Evolutionary conservation across 2,797 vertebrate species (phyloP).

Genomic region (Myotis pilosus): DNA sequence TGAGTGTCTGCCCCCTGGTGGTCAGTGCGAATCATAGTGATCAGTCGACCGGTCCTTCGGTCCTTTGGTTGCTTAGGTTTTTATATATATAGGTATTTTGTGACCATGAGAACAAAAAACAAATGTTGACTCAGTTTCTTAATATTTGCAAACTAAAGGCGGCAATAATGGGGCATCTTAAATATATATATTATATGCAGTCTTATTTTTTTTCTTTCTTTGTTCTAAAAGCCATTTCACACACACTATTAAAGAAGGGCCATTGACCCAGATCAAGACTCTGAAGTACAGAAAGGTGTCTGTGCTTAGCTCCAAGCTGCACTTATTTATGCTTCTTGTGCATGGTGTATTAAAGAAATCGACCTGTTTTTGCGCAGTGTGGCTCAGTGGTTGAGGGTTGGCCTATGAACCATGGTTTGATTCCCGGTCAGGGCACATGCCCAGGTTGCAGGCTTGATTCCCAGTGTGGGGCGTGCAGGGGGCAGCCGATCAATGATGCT

Average conservation of each 20-base stretch:
- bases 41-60: no score
- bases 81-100: background rate
- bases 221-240: background rate
- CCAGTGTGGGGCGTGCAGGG: no score
- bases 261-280: background rate
- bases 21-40: no score
- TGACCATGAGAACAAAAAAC: background rate
- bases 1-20: no score
- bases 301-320: background rate
- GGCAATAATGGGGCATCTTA: background rate
- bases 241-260: background rate
- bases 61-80: no score
- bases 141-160: background rate
- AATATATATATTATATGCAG: background rate
- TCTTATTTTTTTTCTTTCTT: background rate
- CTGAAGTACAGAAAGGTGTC: no score
- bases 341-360: background rate
- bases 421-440: no score
- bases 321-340: background rate
- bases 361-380: background rate
- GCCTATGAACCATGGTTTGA: no score
- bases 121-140: background rate
- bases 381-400: no score
- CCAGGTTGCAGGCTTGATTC: no score
- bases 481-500: no score